Conservation (phyloP, 2,797 vertebrate species). For the Pteronotus mesoamericanus region DNA sequence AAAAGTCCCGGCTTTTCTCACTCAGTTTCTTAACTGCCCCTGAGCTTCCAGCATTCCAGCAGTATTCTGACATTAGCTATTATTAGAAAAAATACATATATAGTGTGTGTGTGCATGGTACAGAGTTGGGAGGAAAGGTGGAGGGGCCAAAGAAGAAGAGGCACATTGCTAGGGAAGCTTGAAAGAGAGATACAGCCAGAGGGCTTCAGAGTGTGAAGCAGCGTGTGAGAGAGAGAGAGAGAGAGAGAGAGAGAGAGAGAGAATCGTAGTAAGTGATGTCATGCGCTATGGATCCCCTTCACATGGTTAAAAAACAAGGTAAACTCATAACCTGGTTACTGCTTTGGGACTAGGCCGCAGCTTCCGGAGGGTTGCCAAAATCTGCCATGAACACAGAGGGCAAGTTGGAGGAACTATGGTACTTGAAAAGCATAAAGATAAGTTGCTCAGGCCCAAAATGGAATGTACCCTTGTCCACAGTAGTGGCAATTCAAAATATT, state of each 20-base stretch:
- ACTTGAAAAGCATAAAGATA: not conserved
- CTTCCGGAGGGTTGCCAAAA: not conserved
- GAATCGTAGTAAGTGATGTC: not conserved
- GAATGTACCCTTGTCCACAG: not conserved
- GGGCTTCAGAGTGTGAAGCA: not conserved
- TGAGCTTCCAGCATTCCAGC: not conserved
- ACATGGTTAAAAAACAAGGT: not conserved
- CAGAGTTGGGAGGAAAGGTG: not conserved
- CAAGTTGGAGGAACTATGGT: not conserved
- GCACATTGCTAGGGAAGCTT: not conserved
- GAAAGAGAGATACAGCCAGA: not conserved
- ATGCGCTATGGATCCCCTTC: not conserved
- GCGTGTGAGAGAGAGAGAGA: not conserved
- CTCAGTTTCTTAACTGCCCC: not conserved
- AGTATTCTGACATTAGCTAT: not conserved
- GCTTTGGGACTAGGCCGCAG: not conserved
- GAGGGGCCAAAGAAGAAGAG: not conserved
- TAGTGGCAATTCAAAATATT: not conserved
- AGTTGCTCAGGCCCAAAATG: not conserved
- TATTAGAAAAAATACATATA: not conserved
- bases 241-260: not conserved
- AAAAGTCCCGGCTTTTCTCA: not conserved
- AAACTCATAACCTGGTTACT: not conserved
- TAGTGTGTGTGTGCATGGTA: not conserved
- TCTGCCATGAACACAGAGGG: not conserved